Conservation (phyloP, 2,113 vertebrate species). For the Myodes glareolus region DNA sequence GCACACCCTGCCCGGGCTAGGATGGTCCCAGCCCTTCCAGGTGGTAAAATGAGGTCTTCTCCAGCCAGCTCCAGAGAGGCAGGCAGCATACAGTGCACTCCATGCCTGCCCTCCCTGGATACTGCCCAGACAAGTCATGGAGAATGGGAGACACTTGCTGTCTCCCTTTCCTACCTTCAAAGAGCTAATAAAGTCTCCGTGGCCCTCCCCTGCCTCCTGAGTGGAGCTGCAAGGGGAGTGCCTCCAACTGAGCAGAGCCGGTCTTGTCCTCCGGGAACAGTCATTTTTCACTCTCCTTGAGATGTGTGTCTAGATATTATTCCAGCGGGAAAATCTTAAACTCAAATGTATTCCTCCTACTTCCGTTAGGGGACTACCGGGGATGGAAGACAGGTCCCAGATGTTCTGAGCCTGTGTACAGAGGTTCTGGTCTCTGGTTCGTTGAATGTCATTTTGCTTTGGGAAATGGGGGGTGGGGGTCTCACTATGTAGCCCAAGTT, state of each 20-base stretch:
- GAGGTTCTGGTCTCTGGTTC: conserved; percentile 28
- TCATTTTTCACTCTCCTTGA: conserved; percentile 27
- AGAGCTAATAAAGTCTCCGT: neutral
- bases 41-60: neutral
- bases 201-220: neutral
- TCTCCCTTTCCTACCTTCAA: neutral
- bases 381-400: neutral
- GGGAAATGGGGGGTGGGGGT: neutral
- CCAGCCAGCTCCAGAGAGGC: neutral
- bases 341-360: neutral
- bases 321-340: conserved; percentile 27
- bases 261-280: neutral
- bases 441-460: neutral
- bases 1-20: neutral
- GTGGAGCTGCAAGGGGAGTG: neutral
- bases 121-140: neutral
- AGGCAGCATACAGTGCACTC: neutral
- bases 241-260: neutral
- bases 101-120: neutral
- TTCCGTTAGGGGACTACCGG: neutral
- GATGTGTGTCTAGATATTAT: conserved; percentile 16
- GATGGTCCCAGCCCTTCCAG: neutral
- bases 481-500: neutral
- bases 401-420: neutral
- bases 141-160: neutral